Conservation (phyloP, 2,797 vertebrate genomes). For the Scolopax bukidnonensis region DNA sequence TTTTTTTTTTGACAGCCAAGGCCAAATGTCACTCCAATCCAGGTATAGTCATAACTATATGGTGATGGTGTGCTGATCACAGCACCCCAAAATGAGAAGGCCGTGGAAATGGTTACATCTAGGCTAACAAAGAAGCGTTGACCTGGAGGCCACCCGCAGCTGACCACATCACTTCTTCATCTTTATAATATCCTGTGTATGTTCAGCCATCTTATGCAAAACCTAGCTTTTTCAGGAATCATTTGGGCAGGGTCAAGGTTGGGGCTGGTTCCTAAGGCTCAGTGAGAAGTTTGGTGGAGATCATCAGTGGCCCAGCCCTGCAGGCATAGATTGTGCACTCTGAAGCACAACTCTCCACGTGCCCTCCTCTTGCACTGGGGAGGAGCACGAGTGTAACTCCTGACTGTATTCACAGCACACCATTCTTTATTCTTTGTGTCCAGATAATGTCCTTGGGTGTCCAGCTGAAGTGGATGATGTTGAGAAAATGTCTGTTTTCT, state of each 20-base stretch:
- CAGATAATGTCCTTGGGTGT: neutral
- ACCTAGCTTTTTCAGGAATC: neutral
- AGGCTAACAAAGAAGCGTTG: neutral
- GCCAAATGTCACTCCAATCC: neutral
- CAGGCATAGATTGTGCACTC: neutral
- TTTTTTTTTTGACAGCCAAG: neutral
- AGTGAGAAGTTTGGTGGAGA: neutral
- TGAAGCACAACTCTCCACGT: neutral
- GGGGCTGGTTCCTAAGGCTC: neutral
- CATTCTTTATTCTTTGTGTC: neutral
- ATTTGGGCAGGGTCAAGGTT: neutral
- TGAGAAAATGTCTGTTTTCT: neutral
- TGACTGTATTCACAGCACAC: neutral
- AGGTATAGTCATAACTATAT: neutral
- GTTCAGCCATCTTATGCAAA: neutral
- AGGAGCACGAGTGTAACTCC: neutral
- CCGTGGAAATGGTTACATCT: neutral
- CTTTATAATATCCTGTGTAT: neutral
- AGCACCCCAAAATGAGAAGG: neutral
- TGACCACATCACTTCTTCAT: neutral
- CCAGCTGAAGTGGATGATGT: neutral
- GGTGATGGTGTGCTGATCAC: neutral
- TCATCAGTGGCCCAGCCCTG: accelerated
- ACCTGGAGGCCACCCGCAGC: neutral
- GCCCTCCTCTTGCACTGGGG: neutral